Percentiles rank a stretch among this genome's conserved stretches.
phyloP scores from a whole-genome alignment of 2,113 vertebrate species.

The Camelus dromedarius region DNA sequence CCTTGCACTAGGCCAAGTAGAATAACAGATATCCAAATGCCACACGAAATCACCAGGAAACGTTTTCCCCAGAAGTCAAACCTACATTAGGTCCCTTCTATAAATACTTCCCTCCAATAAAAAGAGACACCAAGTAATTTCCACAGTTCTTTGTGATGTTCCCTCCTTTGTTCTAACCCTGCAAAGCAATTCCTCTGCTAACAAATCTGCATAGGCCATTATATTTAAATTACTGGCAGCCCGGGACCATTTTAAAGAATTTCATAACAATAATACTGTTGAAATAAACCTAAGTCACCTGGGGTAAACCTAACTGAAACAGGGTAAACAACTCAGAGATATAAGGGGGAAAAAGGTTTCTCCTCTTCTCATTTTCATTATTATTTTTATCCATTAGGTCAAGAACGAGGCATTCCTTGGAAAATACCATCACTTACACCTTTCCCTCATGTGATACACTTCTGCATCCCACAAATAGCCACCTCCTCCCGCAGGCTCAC shows the following conservation, averaged over 20 bases:
- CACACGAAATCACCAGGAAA: background rate
- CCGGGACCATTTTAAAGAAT: background rate
- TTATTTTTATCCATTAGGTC: background rate
- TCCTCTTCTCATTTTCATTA: background rate
- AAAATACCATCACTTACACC: background rate
- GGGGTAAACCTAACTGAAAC: background rate
- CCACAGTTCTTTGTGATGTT: background rate
- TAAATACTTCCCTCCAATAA: background rate
- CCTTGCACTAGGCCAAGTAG: background rate
- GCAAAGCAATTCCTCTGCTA: background rate
- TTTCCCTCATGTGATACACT: background rate
- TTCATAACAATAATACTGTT: background rate
- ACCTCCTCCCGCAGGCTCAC: background rate
- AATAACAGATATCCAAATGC: background rate
- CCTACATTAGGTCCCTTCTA: background rate
- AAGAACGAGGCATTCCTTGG: background rate
- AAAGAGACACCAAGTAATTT: slow-evolving; percentile 37
- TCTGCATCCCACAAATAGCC: background rate
- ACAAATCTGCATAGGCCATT: background rate
- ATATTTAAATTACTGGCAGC: slow-evolving; percentile 23
- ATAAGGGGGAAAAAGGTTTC: background rate
- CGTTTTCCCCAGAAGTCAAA: slow-evolving; percentile 37
- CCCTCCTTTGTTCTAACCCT: background rate
- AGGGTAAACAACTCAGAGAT: background rate
- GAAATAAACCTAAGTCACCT: slow-evolving; percentile 41